Conservation (phyloP, 2,888 invertebrate genomes). For the Heliconius cydno region DNA sequence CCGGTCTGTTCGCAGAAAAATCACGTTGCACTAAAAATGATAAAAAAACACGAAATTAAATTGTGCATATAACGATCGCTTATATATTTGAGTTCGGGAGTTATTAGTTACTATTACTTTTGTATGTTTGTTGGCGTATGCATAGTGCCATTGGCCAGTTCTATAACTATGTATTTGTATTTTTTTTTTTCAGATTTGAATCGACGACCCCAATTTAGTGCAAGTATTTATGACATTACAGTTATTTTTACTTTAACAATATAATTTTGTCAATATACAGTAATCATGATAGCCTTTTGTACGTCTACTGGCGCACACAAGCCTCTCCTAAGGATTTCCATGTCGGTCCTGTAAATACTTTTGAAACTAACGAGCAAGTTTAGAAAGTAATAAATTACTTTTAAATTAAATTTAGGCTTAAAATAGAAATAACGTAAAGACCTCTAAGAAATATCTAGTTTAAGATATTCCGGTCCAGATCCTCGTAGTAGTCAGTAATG, state of each 20-base stretch:
- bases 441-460: slow-evolving; percentile 19
- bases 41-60: background rate
- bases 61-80: background rate
- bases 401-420: background rate
- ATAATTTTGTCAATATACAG: too few species aligned
- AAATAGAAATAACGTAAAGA: background rate
- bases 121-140: background rate
- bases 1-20: slow-evolving; percentile 10
- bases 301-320: too few species aligned
- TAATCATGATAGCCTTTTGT: too few species aligned
- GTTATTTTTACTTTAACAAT: too few species aligned
- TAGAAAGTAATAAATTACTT: too few species aligned
- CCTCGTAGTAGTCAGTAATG: slow-evolving; percentile 23
- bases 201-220: too few species aligned
- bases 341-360: too few species aligned
- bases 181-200: background rate
- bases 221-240: too few species aligned
- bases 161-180: background rate
- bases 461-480: slow-evolving; percentile 14
- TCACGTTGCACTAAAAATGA: background rate
- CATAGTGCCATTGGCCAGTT: too few species aligned
- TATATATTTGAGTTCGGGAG: background rate
- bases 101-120: background rate
- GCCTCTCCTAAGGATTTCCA: too few species aligned
- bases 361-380: too few species aligned